Percentiles rank a stretch among this genome's conserved stretches.
phyloP scores from a whole-genome alignment of 2,888 invertebrate genomes.

The Dexiosoma caninum region DNA sequence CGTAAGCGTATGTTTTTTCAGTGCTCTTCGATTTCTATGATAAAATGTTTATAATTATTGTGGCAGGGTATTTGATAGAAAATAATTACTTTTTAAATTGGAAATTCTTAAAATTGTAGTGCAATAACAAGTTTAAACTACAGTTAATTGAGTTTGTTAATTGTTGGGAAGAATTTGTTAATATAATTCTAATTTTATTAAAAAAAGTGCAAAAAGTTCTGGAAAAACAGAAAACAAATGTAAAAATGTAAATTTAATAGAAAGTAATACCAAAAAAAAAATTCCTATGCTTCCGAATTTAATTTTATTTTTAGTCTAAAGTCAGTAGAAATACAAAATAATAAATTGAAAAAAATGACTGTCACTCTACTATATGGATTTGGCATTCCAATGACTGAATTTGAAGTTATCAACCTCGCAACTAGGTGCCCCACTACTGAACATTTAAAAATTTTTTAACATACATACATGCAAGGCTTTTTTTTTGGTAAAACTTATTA shows the following conservation, averaged over 20 bases:
- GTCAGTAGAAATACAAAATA: slow-evolving; percentile 51
- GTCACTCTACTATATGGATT: too few relatives aligned
- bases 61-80: background rate
- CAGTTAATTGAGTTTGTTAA: slow-evolving; percentile 25
- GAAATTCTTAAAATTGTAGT: slow-evolving; percentile 29
- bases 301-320: background rate
- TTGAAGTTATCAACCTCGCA: too few relatives aligned
- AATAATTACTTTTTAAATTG: slow-evolving; percentile 5
- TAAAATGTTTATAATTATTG: slow-evolving; percentile 1
- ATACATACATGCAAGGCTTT: too few relatives aligned
- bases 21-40: slow-evolving; percentile 16
- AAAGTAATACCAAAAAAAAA: background rate
- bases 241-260: slow-evolving; percentile 13
- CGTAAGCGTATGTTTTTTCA: background rate
- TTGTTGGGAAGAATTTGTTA: slow-evolving; percentile 14
- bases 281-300: background rate
- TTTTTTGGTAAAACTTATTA: too few relatives aligned
- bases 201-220: slow-evolving; percentile 35
- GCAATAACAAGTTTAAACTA: slow-evolving; percentile 54
- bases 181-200: slow-evolving; percentile 10
- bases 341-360: too few relatives aligned
- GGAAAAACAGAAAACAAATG: background rate
- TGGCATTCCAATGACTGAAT: too few relatives aligned
- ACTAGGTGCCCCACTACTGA: too few relatives aligned
- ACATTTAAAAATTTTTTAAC: too few relatives aligned